These are phyloP conservation scores for Philereme vetulata DNA, from an alignment of 2,888 invertebrate genomes.

Conservation along the genomic window DNA sequence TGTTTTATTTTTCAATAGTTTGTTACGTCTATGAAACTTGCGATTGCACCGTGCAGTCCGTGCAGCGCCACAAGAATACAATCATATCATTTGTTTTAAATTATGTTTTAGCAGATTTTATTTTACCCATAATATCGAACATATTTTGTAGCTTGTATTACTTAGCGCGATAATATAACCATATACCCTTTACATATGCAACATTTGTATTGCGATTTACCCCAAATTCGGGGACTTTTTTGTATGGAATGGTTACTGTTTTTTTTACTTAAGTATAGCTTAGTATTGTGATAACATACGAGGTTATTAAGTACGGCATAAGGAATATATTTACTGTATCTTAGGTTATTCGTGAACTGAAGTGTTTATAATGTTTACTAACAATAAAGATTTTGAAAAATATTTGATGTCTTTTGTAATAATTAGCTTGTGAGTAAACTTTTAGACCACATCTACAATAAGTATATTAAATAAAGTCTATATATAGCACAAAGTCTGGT, in stretches of 20 bases:
- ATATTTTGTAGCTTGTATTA: constrained; percentile 58
- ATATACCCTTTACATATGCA: constrained; percentile 57
- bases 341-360: constrained; percentile 33
- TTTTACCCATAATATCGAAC: constrained; percentile 63
- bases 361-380: constrained; percentile 30
- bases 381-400: constrained; percentile 28
- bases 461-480: too few species aligned
- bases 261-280: constrained; percentile 38
- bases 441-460: constrained; percentile 8
- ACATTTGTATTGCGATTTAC: constrained; percentile 45
- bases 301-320: constrained; percentile 25
- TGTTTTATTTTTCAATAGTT: constrained; percentile 43
- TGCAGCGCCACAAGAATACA: constrained; percentile 80
- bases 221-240: constrained; percentile 75
- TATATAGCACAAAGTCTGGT: too few species aligned
- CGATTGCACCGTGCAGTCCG: constrained; percentile 68
- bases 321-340: constrained; percentile 29
- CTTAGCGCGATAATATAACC: constrained; percentile 39
- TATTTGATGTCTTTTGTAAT: constrained; percentile 1
- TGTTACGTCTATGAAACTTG: constrained; percentile 48
- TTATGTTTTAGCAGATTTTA: constrained; percentile 71
- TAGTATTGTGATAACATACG: constrained; percentile 30
- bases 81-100: constrained; percentile 84
- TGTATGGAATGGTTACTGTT: constrained; percentile 73
- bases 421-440: not conserved